Evolutionary conservation across 2,888 invertebrate genomes (phyloP), one percentile per base, ranked within the genome.

Genomic region (Leptinotarsa juncta): DNA sequence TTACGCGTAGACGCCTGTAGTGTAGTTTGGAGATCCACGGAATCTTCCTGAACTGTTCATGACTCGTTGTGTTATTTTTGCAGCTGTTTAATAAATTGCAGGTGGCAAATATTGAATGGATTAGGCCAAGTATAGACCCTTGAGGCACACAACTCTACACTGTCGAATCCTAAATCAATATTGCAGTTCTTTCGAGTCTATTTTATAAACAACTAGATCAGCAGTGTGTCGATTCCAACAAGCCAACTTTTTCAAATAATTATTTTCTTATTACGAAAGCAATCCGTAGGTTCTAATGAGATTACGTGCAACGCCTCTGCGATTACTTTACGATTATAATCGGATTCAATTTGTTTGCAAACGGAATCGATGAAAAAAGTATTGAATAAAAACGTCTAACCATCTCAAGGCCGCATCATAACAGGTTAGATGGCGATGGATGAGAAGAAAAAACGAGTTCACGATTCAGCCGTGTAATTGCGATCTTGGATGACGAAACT

Each of bases 301-400:
- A 67, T 50, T 67, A 50, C 50, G 23, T 18, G 50, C 50, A 67
- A 18, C 51, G 67, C 67, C 67, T 67, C 53, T 67, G 50, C 67
- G 10, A 32, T 62, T 32, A 53, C 50, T 20, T 23, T 16, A 53
- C 51, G 50, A 68, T 68, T 68, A 23, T 32, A 32, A 68, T 68
- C 55, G 42, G 42, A 68, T 68, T 42, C 14, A 62, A 62, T 62
- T 42, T 62, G 62, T 62, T 62, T 62, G 62, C 42, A 62, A 62
- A 62, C 42, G 42, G 62, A 62, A 62, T 62, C 62, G 42, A 62
- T 62, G n/a, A n/a, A 62, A 62, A 32, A 57, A 42, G 32, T 14
- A 12, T 62, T n/a, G 62, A 32, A 42, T 57, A 51, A 20, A 57
- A 57, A 12, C 57, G 32, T 62, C 62, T 62, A 12, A 32, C 42